Conservation (phyloP, 2,888 invertebrate species). For the Synergus japonicus region DNA sequence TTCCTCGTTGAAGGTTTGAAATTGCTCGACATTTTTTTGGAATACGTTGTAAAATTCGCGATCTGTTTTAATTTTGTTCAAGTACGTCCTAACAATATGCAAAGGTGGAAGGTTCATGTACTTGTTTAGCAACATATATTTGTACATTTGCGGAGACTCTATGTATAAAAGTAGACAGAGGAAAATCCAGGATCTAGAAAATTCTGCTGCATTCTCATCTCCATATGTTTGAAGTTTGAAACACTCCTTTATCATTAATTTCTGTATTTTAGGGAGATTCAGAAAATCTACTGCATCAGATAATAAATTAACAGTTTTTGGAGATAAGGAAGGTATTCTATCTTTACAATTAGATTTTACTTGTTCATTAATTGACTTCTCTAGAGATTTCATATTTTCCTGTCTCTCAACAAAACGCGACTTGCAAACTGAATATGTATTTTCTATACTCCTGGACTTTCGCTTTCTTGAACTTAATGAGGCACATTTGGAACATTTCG, state of each 20-base stretch:
- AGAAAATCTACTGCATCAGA: constrained; percentile 53
- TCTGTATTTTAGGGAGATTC: constrained; percentile 66
- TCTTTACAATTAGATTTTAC: neutral
- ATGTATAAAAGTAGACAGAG: constrained; percentile 65
- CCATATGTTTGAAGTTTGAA: constrained; percentile 55
- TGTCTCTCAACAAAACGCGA: constrained; percentile 30
- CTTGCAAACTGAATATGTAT: constrained; percentile 16
- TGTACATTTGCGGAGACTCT: constrained; percentile 65
- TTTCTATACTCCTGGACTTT: neutral
- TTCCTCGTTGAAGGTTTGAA: constrained; percentile 44
- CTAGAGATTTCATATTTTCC: neutral
- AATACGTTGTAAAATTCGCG: constrained; percentile 64
- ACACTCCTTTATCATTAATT: constrained; percentile 67
- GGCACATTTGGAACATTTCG: constrained; percentile 68
- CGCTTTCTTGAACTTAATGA: constrained; percentile 50
- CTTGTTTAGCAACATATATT: constrained; percentile 62
- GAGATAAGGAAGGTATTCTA: neutral
- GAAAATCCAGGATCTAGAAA: constrained; percentile 66
- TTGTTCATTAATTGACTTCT: constrained; percentile 26
- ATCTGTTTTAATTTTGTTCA: constrained; percentile 65
- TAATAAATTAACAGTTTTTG: constrained; percentile 44
- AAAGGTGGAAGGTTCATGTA: constrained; percentile 64
- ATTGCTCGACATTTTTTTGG: constrained; percentile 64
- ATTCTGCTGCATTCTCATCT: constrained; percentile 53
- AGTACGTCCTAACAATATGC: constrained; percentile 61